Conservation (phyloP, 2,888 invertebrate species). For the Anodontia alba region DNA sequence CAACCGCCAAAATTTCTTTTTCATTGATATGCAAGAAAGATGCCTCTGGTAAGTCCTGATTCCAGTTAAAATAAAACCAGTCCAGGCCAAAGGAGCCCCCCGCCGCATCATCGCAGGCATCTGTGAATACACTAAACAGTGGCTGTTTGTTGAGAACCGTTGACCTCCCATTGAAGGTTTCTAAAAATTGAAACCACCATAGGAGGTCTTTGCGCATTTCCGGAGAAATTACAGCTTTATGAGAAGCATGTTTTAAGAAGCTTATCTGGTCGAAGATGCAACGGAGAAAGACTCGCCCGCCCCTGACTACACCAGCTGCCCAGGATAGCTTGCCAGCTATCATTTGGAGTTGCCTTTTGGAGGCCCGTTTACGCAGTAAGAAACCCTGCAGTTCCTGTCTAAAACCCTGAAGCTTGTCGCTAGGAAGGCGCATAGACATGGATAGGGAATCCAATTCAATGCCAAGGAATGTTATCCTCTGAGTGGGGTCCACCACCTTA, state of each 20-base stretch:
- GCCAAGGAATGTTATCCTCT: constrained; percentile 29
- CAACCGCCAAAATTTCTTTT: constrained; percentile 13
- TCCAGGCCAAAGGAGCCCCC: no score
- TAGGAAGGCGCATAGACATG: constrained; percentile 24
- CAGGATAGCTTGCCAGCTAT: constrained; percentile 31
- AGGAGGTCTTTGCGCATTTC: no score
- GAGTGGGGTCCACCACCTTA: no score
- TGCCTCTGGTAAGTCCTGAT: no score
- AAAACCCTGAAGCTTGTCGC: not conserved
- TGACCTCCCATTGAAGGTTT: no score
- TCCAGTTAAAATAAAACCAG: no score
- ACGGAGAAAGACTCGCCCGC: no score
- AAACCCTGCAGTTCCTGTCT: constrained; percentile 21
- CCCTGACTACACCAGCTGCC: constrained; percentile 39
- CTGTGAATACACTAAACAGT: constrained; percentile 21
- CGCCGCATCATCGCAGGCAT: constrained; percentile 34
- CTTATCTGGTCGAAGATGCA: constrained; percentile 29
- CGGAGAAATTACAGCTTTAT: no score
- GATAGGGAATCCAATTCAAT: constrained; percentile 32
- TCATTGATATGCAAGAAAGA: no score
- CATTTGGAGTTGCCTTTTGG: constrained; percentile 39
- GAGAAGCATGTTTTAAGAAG: constrained; percentile 22
- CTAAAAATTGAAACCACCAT: no score
- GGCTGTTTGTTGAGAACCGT: constrained; percentile 27
- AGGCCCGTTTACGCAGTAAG: constrained; percentile 24